Conservation (phyloP, 2,888 invertebrate genomes). For the Oxyteleia sp. region DNA sequence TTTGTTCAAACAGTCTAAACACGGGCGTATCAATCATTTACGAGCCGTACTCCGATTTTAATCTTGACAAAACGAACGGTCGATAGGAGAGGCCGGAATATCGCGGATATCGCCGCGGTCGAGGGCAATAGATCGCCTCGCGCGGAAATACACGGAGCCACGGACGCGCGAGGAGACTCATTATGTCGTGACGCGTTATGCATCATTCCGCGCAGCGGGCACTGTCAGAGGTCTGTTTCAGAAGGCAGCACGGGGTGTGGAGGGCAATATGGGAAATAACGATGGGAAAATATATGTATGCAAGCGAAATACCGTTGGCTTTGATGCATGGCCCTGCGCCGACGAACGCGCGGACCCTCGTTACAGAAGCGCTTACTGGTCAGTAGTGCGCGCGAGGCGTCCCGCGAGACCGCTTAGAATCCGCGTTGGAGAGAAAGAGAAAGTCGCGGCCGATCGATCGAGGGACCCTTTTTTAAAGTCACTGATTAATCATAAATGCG, state of each 20-base stretch:
- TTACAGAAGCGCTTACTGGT: slow-evolving; percentile 75
- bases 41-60: too few species aligned
- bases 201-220: slow-evolving; percentile 80
- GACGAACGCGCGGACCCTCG: slow-evolving; percentile 57
- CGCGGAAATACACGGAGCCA: slow-evolving; percentile 35
- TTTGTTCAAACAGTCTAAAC: slow-evolving; percentile 53
- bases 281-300: slow-evolving; percentile 82
- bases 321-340: slow-evolving; percentile 79
- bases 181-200: slow-evolving; percentile 83
- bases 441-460: slow-evolving; percentile 51
- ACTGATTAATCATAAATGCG: slow-evolving; percentile 59
- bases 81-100: too few species aligned
- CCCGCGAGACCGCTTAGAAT: slow-evolving; percentile 37
- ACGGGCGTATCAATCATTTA: too few species aligned
- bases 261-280: slow-evolving; percentile 79
- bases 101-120: too few species aligned
- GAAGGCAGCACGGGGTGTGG: slow-evolving; percentile 66
- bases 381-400: slow-evolving; percentile 74
- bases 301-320: slow-evolving; percentile 81
- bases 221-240: slow-evolving; percentile 77
- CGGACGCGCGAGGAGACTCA: slow-evolving; percentile 79
- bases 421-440: slow-evolving; percentile 67
- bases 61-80: too few species aligned
- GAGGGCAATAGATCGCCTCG: slow-evolving; percentile 44
- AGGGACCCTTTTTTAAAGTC: slow-evolving; percentile 12